These are phyloP conservation scores for Karalla daura DNA, from an alignment of 2,797 vertebrate species.

Conservation along the genomic window DNA sequence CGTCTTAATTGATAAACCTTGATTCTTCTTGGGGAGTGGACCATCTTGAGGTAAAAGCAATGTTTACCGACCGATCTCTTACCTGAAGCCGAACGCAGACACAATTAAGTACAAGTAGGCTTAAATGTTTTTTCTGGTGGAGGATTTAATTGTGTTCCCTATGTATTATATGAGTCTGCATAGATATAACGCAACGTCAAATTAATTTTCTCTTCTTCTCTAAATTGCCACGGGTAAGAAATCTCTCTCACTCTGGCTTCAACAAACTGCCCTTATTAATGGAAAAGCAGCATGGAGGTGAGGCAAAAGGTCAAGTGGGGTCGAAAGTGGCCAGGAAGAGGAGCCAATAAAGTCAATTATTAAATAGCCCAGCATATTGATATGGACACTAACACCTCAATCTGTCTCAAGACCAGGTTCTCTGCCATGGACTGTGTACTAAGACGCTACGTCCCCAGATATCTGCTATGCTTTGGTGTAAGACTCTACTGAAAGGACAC, in stretches of 20 bases:
- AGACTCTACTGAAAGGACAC: not conserved
- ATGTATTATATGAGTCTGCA: not conserved
- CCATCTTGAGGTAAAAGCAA: too few relatives aligned
- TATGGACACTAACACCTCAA: conserved; percentile 31
- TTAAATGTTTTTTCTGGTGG: not conserved
- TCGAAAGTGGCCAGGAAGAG: conserved; percentile 58
- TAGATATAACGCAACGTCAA: too few relatives aligned
- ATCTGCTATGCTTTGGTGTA: not conserved
- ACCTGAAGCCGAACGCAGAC: too few relatives aligned
- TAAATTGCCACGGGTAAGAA: too few relatives aligned
- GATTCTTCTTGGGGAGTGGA: too few relatives aligned
- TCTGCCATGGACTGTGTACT: not conserved
- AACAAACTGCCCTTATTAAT: conserved; percentile 37
- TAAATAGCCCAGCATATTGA: conserved; percentile 50
- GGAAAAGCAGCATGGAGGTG: conserved; percentile 74
- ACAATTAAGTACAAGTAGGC: too few relatives aligned
- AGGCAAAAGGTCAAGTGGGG: conserved; percentile 70
- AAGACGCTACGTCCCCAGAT: not conserved
- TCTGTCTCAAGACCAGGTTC: conserved; percentile 9
- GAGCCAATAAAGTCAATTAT: conserved; percentile 65
- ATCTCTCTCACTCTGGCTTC: not conserved
- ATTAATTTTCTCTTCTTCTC: not conserved
- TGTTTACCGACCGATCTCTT: too few relatives aligned
- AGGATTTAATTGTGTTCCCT: not conserved
- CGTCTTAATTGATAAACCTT: too few relatives aligned